Evolutionary conservation across 2,797 vertebrate genomes (phyloP), one percentile per base, ranked within the genome.

Genomic region (Mus minutoides): DNA sequence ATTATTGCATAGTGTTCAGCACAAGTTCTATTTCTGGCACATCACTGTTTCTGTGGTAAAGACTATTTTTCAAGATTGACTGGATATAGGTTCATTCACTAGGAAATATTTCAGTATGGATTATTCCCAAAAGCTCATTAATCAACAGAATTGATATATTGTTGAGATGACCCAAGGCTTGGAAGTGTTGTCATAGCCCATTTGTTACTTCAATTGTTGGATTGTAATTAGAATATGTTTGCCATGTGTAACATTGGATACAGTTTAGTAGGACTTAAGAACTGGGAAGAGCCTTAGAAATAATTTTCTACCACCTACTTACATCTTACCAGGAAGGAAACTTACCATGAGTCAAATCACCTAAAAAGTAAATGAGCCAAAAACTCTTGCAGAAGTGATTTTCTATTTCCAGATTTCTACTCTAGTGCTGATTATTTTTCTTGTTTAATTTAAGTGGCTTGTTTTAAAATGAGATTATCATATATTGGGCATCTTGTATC

Each of bases 111-210:
- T 94, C 80, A 56, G 89, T 97, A 90, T 91, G 75, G 6, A 96
- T 98, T 95, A 2, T 75, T 62, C 77, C 87, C 1, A 67, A 92
- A 80, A 95, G 82, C 96, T 98, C 96, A 94, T 98, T 98, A 98
- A 90, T 98, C 97, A 98, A 7, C 0, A 1, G 96, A 98, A 98
- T 79, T 96, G 96, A 97, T 96, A 94, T 22, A 19, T 73, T 93
- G 84, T 95, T 97, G 87, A 85, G 17, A 82, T 56, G 91, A 91
- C n/a, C 84, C n/a, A 90, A 26, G 78, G 34, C 21, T 90, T 92
- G 77, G 88, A 94, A 90, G 73, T 93, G 73, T 97, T 94, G 0
- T 0, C 13, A 85, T 91, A 64, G 91, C 88, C 58, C 88, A 80
- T 95, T 2, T 52, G 26, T 97, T 96, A 46, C 88, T 97, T 88